phyloP scores from a whole-genome alignment of 2,113 vertebrate species.

The Columba livia region DNA sequence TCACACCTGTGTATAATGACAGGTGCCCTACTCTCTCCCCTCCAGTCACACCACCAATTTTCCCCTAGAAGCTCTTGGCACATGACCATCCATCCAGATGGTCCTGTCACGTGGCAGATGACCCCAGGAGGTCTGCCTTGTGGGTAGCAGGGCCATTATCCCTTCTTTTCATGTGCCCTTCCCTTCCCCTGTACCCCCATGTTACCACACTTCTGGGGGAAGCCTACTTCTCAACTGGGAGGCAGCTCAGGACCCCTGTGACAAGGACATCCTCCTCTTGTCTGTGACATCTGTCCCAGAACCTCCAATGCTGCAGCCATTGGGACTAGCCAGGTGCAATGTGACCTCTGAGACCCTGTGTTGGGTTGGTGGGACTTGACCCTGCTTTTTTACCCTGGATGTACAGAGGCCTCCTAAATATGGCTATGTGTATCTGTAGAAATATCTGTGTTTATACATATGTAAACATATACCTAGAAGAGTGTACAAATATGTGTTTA shows the following conservation, averaged over 20 bases:
- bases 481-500: neutral
- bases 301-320: neutral
- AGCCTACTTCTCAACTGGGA: neutral
- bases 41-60: fast-evolving
- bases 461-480: neutral
- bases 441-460: neutral
- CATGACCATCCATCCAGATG: neutral
- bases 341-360: neutral
- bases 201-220: neutral
- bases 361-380: neutral
- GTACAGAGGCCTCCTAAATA: neutral
- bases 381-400: neutral
- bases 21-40: neutral
- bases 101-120: neutral
- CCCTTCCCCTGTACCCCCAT: neutral
- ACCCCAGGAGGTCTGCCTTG: neutral
- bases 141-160: neutral
- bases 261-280: neutral
- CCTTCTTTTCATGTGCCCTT: neutral
- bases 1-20: neutral
- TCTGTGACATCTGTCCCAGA: neutral
- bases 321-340: neutral
- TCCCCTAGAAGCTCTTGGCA: neutral
- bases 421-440: neutral
- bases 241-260: neutral